Conservation (phyloP, 2,113 vertebrate genomes). For the Epinephelus cyanopodus region DNA sequence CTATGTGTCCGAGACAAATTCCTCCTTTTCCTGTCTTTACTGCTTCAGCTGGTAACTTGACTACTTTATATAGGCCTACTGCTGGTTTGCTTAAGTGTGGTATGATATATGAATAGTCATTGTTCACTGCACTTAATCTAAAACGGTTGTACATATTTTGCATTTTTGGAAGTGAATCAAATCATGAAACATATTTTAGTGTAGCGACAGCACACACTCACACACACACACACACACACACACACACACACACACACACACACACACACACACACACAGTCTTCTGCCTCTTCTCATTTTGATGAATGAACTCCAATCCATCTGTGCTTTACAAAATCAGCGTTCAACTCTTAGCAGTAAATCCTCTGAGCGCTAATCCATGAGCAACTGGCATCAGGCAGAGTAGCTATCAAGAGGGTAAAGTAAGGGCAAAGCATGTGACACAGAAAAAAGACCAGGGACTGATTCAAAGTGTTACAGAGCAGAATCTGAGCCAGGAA, state of each 20-base stretch:
- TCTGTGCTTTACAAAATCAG: slow-evolving; percentile 31
- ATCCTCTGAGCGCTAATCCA: slow-evolving; percentile 49
- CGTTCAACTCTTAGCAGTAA: slow-evolving; percentile 38
- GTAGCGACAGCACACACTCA: neutral
- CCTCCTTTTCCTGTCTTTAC: no score
- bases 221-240: no score
- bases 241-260: no score
- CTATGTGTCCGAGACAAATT: no score
- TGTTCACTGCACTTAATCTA: neutral
- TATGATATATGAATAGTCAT: neutral
- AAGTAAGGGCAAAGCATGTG: slow-evolving; percentile 10
- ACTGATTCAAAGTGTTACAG: slow-evolving; percentile 3
- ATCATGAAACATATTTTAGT: neutral
- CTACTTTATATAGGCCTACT: no score
- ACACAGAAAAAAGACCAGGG: slow-evolving; percentile 2
- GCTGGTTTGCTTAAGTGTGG: neutral
- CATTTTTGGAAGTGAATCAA: neutral
- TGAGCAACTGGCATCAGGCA: slow-evolving; percentile 24
- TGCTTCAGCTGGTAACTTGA: no score
- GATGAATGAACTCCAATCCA: slow-evolving; percentile 14
- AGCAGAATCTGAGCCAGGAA: neutral
- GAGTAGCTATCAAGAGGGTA: slow-evolving; percentile 16
- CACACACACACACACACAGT: no score
- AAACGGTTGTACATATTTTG: neutral
- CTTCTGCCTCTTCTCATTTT: neutral